A percentile compares a stretch with the other conserved stretches of the same genome.
Conservation (phyloP, 2,113 vertebrate species). For the Thalassoma bifasciatum region DNA sequence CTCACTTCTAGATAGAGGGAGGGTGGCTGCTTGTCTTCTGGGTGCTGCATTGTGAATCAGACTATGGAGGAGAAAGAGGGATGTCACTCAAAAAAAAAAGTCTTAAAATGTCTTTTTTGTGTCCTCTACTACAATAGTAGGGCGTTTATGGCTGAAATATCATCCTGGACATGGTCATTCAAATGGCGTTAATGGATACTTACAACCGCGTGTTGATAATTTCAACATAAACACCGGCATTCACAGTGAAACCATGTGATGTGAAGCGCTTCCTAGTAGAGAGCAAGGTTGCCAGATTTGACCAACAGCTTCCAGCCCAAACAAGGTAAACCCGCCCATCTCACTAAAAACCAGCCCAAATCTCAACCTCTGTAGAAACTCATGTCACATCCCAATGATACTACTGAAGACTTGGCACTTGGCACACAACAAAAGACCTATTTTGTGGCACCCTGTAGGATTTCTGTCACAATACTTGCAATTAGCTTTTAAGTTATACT, state of each 20-base stretch:
- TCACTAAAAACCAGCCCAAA: no score
- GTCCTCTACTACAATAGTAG: not conserved
- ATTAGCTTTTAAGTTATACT: no score
- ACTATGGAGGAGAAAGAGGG: not conserved
- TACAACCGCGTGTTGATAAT: not conserved
- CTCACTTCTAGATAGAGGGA: slow-evolving; percentile 88
- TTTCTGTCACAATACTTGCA: no score
- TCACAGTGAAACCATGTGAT: slow-evolving; percentile 30
- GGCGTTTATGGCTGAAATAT: not conserved
- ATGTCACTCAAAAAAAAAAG: not conserved
- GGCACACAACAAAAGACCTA: no score
- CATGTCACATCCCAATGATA: no score
- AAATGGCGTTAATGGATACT: slow-evolving; percentile 13
- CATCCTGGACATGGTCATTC: not conserved
- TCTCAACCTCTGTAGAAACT: no score
- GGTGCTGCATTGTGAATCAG: slow-evolving; percentile 82
- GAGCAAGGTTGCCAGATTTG: no score
- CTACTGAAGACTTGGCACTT: no score
- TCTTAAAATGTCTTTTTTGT: not conserved
- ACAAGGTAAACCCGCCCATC: no score
- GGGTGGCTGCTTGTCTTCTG: slow-evolving; percentile 65
- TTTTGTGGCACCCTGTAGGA: no score
- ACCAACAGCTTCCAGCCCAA: no score
- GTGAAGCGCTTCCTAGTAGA: slow-evolving; percentile 15
- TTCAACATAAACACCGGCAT: not conserved